Percentiles rank a stretch among this genome's conserved stretches.
phyloP scores from a whole-genome alignment of 2,113 vertebrate genomes.

The Cichladusa arquata region DNA sequence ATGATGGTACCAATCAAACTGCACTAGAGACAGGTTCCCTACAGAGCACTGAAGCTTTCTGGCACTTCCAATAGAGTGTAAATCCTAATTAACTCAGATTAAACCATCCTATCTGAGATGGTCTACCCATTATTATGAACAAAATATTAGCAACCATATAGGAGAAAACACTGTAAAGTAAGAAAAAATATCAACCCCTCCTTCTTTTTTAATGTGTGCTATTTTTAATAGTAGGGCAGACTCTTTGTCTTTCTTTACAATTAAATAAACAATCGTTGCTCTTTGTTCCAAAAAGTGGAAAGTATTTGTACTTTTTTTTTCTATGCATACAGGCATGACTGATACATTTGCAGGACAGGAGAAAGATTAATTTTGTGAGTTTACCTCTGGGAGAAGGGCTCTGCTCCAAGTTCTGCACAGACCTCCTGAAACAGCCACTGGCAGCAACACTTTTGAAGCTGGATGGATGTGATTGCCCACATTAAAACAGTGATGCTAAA shows the following conservation, averaged over 20 bases:
- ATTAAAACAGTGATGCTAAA: neutral
- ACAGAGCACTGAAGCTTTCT: conserved; percentile 20
- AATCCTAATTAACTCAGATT: conserved; percentile 36
- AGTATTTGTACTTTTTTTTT: neutral
- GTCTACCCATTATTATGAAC: neutral
- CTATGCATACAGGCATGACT: neutral
- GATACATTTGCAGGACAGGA: neutral
- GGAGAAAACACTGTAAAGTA: neutral
- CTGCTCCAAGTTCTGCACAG: neutral
- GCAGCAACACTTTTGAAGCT: neutral
- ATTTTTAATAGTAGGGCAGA: neutral
- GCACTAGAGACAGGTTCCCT: conserved; percentile 21
- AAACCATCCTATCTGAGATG: neutral
- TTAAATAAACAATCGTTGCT: neutral
- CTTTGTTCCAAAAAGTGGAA: neutral
- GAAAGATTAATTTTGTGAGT: neutral
- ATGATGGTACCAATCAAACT: conserved; percentile 40
- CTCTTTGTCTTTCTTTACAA: neutral
- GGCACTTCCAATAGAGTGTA: conserved; percentile 28
- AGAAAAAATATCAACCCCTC: neutral
- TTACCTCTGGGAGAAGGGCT: neutral
- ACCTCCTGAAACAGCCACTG: neutral
- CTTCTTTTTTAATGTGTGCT: neutral
- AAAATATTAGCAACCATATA: neutral
- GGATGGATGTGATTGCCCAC: neutral